Evolutionary conservation across 2,797 vertebrate genomes (phyloP), one percentile per base, ranked within the genome.

Genomic region (Xiphorhynchus erythropygius): DNA sequence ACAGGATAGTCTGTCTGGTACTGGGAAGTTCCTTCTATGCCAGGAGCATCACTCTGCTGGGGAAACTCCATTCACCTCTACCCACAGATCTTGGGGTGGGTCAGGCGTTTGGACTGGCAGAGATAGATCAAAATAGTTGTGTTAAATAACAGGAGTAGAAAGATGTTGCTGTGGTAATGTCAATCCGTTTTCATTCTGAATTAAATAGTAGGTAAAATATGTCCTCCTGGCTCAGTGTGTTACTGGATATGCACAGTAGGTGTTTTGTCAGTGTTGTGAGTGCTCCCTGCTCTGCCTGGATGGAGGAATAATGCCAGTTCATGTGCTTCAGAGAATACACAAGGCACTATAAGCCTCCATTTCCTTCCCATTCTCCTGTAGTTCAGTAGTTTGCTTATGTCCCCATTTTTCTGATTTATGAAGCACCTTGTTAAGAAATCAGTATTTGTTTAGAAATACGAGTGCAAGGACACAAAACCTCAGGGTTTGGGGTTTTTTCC

Each of bases 401-500:
- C 50, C 6, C 8, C 3, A 2, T 85, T 85, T 93, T 75, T 57
- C 53, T 41, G 52, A 11, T 87, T 37, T 67, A 25, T 41, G 24
- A 49, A 82, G 41, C 1, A 4, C 8, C 18, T 73, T 74, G 9
- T 67, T 82, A 30, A 42, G n/a, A 84, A 88, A 59, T 78, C 18
- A 22, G 3, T 64, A 46, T 84, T 85, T 59, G 2, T 47, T 88
- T 71, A 80, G 52, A 85, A 87, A 59, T 22, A 41, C 10, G 15
- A 24, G 2, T 41, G 9, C 6, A 0, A 13, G 63, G 21, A 65
- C 11, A n/a, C 17, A 65, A 42, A 47, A 8, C 1, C 17, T n/a
- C 1, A 3, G 3, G 28, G 32, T 13, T 24, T 23, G 9, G 0
- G 6, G 17, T 52, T 50, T 70, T 27, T 56, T 16, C 28, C 2